These are phyloP conservation scores for Platorchestia sp. DNA, from an alignment of 1,140 invertebrate genomes.

Conservation along the genomic window DNA sequence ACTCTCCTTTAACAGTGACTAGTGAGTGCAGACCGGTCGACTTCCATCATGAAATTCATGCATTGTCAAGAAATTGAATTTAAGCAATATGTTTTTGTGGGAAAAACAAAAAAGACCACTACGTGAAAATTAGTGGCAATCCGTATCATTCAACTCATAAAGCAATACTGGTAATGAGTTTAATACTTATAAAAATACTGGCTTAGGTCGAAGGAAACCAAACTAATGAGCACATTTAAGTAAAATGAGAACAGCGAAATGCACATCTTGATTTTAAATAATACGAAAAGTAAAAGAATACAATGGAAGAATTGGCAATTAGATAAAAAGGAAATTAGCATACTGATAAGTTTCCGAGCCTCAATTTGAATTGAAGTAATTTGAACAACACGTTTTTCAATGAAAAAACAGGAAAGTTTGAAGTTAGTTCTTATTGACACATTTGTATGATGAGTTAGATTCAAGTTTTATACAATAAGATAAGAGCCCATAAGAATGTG, in stretches of 20 bases:
- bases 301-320: neutral
- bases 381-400: neutral
- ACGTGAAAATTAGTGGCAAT: neutral
- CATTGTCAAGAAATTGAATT: neutral
- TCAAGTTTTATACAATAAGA: neutral
- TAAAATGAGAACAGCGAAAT: neutral
- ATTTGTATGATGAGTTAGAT: neutral
- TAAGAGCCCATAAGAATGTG: neutral
- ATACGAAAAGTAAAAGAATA: neutral
- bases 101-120: neutral
- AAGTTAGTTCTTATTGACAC: neutral
- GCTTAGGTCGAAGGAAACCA: neutral
- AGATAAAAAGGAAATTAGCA: neutral
- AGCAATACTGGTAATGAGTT: neutral
- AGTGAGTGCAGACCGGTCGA: neutral
- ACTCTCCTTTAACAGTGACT: slow-evolving; percentile 2
- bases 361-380: neutral
- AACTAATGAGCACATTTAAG: neutral
- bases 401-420: neutral
- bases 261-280: neutral
- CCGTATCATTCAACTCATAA: neutral
- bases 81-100: neutral
- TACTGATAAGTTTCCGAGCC: neutral
- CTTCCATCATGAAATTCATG: slow-evolving; percentile 6
- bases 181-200: slow-evolving; percentile 26